Base-by-base conservation (phyloP, 2,797 vertebrate species). In the Neosalanx taihuensis region DNA sequence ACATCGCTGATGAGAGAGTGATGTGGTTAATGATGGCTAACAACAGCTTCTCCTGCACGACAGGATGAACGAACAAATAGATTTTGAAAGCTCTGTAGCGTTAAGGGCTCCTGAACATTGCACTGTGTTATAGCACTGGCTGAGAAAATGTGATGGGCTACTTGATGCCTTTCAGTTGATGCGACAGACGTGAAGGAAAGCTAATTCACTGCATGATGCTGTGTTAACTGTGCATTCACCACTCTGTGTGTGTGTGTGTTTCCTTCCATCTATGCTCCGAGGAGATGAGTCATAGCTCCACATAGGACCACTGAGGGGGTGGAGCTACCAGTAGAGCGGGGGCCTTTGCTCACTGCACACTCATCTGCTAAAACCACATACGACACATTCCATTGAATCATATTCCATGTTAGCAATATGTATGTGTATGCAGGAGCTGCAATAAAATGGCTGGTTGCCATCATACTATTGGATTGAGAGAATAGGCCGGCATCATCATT, bases 201-300 rank as follows among this genome's bases (percentile, higher is more conserved):
- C 51, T 17, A 3, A 53, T 53, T n/a, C 18, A 53, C 51, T 53
- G 51, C 51, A 53, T 17, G 13, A 53, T 53, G 51, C 51, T 53
- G 51, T 53, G 37, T 53, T 53, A 53, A 53, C 18, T 53, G 51
- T n/a, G 51, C 18, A 29, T 59, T 59, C 58, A 23, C 58, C 20
- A 12, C 58, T 59, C 37, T 63, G 77, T 10, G 83, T 72, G 82
- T 89, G 84, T 87, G 77, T 75, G 78, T 81, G 79, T 58, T 85
- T 86, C 23, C 90, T 91, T 90, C 87, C 86, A 87, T 84, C 86
- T 87, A 88, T 86, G 80, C 83, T 87, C 85, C 84, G 85, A 90
- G 86, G 89, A 86, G 87, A 89, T 92, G 90, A 92, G 86, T 92
- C 90, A 92, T 90, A 86, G 83, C 79, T 10, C 89, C 87, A 91